Base-by-base conservation (phyloP, 2,797 vertebrate species). In the Benthosema pterotum region DNA sequence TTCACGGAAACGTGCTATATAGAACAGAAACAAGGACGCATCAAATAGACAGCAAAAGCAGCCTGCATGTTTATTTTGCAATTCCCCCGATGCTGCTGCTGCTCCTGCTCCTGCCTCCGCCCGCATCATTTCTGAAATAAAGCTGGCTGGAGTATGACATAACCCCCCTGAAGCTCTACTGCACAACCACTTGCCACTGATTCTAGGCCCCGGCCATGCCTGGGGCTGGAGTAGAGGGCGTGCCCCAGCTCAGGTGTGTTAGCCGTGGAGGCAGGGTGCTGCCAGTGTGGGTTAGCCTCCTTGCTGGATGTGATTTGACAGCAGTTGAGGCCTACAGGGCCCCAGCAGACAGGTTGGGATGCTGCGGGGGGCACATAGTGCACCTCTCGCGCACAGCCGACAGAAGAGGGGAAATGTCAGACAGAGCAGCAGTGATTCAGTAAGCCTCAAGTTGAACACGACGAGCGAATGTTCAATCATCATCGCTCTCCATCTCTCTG, bases 181-280 rank as follows among this genome's bases (percentile, higher is more conserved):
- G 32, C 67, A 65, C 76, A 84, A 57, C 67, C 57, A 60, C 69
- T 43, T 67, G 63, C 63, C 11, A 57, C 72, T 74, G 61, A 74
- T 70, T 53, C 12, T 52, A 75, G 79, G 82, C 79, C 83, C 8
- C 2, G 46, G 63, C 63, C 52, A 45, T 25, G 89, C 92, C 83
- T 4, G 53, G 80, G 87, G 91, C 86, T 59, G 74, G 60, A 85
- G 83, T 84, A 49, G 69, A 81, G 81, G 84, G 83, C 66, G 74
- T 79, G 80, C 86, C 86, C 88, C 82, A 87, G 88, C 83, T 89
- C 88, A 91, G 91, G 92, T 93, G 90, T 88, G 85, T 65, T 78
- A 70, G 66, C 76, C 17, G 78, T 85, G 72, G 87, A 87, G 8
- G 82, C 66, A 43, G 87, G 87, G 79, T 68, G 71, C 87, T 92